Evolutionary conservation across 2,113 vertebrate species (phyloP), one percentile per base, ranked within the genome.

Genomic region (Oplegnathus fasciatus): DNA sequence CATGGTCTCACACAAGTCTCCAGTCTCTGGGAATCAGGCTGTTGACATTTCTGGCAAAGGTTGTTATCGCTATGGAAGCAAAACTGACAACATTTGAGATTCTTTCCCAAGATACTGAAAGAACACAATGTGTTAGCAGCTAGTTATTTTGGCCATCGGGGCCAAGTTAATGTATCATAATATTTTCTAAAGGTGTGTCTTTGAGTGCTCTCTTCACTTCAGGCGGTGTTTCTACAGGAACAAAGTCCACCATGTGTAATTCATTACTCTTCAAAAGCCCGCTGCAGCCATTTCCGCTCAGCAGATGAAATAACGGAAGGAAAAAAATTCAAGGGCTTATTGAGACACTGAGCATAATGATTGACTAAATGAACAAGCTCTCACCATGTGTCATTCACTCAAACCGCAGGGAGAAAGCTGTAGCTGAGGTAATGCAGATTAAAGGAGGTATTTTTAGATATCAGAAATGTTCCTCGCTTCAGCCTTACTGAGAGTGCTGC

Each of bases 161-260:
- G 67, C 69, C 69, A 72, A 89, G 85, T 91, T 87, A 88, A 87
- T 82, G 86, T 90, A 85, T 90, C 66, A 91, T 87, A 92, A 93
- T 94, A 93, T 94, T 94, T 93, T 89, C 84, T 78, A 90, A 94
- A 94, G 93, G 93, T 90, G 91, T 94, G 93, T 93, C 91, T 82
- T 54, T 77, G 30, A 88, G 84, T 57, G 75, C 46, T 86, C 34
- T 78, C 60, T 57, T 84, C 78, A 80, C 75, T 90, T 83, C 76
- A 75, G 88, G 85, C 85, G 8, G 28, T 55, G 82, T 94, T 92
- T 87, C 78, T 61, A 26, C 65, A 67, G 50, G 86, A 86, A 82
- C 89, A 89, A 89, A 91, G 90, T 93, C 81, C 82, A 82, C 34
- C 85, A 88, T 88, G 83, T 87, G 88, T 85, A 44, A 86, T 88